Base-by-base conservation (phyloP, 1,140 invertebrate genomes). In the Popillia japonica region DNA sequence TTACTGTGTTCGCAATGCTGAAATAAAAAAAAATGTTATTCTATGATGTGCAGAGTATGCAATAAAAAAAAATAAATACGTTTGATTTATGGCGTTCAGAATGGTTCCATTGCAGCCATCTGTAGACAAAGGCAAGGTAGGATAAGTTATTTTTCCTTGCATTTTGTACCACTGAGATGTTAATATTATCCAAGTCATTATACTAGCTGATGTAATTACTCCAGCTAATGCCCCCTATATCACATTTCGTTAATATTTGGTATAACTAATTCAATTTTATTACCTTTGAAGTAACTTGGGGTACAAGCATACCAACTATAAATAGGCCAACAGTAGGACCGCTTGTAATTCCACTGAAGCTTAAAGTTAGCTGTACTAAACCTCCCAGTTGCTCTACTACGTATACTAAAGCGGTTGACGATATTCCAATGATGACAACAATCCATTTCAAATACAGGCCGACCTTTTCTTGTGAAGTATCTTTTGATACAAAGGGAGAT, bases 311-410 rank as follows among this genome's bases (percentile, higher is more conserved):
- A 73, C 92, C 93, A 0, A 93, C 83, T 4, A 89, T 90, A 82
- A 93, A 94, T 20, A 92, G 81, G 2, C 92, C 92, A 0, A 93
- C 84, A 17, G 92, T 84, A 4, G 92, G 92, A 8, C 92, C 93
- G 61, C 89, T 87, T 3, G 92, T 89, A 6, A 93, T 87, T 4
- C 92, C 91, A 23, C 90, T 90, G 3, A 93, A 88, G 76, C 90
- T 90, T 2, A 92, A 87, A 2, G 90, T 88, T 2, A 93, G 88
- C 84, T 92, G 88, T 77, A 91, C 88, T 55, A 93, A 85, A 0
- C 88, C 88, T 42, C 92, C 92, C 64, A 93, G 80, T 72, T 90
- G 89, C 81, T 90, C 89, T 1, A 92, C 90, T 11, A 90, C 87
- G 84, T 92, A 92, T 3, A 93, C 90, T 4, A 93, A 84, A 10